phyloP scores from a whole-genome alignment of 2,888 invertebrate genomes.

The Epinotia demarniana region DNA sequence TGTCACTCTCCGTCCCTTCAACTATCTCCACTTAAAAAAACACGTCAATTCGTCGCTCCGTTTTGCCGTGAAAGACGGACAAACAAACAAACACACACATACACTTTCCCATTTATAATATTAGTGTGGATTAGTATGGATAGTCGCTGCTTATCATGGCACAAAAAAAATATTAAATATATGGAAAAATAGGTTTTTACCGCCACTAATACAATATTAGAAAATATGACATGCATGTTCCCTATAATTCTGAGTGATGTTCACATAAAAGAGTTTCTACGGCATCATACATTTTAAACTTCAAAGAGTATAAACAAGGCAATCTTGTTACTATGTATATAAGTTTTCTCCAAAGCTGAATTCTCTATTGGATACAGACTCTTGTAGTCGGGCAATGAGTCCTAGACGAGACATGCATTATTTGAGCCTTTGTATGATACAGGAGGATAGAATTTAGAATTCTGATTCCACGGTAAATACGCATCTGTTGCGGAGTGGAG shows the following conservation, averaged over 20 bases:
- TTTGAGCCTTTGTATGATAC: background rate
- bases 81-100: too few species aligned
- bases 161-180: too few species aligned
- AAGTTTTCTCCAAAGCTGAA: constrained; percentile 32
- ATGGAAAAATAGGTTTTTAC: too few species aligned
- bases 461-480: background rate
- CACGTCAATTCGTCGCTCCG: too few species aligned
- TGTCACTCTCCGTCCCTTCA: too few species aligned
- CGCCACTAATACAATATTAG: background rate
- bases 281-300: constrained; percentile 33
- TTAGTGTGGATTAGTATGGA: too few species aligned
- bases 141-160: too few species aligned
- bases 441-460: background rate
- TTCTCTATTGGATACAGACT: constrained; percentile 2
- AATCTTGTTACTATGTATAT: constrained; percentile 32
- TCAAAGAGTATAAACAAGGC: constrained; percentile 37
- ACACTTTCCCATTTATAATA: too few species aligned
- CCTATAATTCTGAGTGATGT: background rate
- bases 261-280: constrained; percentile 20
- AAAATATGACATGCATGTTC: constrained; percentile 15
- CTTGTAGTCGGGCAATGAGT: background rate
- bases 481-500: background rate
- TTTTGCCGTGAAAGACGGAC: too few species aligned
- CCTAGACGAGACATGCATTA: constrained; percentile 5
- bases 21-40: too few species aligned